phyloP scores from a whole-genome alignment of 2,888 invertebrate genomes.

The Pogonocherus hispidulus region DNA sequence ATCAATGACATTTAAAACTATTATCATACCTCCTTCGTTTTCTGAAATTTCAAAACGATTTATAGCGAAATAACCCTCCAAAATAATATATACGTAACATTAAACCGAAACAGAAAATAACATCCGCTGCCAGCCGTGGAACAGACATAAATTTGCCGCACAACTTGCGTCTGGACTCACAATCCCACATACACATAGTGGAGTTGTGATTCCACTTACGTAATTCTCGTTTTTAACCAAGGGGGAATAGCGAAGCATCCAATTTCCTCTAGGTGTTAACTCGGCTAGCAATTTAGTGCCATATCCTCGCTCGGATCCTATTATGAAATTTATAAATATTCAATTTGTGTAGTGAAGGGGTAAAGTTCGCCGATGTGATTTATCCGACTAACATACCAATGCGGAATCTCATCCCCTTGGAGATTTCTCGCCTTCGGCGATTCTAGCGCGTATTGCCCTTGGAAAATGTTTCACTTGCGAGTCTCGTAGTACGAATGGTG shows the following conservation, averaged over 20 bases:
- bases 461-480: background rate
- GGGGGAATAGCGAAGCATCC: constrained; percentile 1
- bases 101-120: constrained; percentile 1
- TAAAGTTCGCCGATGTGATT: constrained; percentile 35
- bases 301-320: constrained; percentile 35
- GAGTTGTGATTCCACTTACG: background rate
- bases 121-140: background rate
- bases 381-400: constrained; percentile 29
- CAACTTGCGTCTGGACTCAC: background rate
- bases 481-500: background rate
- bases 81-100: background rate
- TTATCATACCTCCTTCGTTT: background rate
- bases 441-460: background rate
- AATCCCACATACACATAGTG: constrained; percentile 1
- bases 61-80: background rate
- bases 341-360: constrained; percentile 40
- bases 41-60: background rate
- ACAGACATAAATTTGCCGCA: background rate
- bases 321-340: constrained; percentile 42
- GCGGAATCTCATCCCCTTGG: constrained; percentile 23
- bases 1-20: too few species aligned
- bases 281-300: constrained; percentile 30
- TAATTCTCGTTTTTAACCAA: constrained; percentile 14
- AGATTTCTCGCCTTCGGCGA: background rate
- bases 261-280: constrained; percentile 36